Evolutionary conservation across 2,797 vertebrate genomes (phyloP), one percentile per base, ranked within the genome.

Genomic region (Silurus lanzhouensis): DNA sequence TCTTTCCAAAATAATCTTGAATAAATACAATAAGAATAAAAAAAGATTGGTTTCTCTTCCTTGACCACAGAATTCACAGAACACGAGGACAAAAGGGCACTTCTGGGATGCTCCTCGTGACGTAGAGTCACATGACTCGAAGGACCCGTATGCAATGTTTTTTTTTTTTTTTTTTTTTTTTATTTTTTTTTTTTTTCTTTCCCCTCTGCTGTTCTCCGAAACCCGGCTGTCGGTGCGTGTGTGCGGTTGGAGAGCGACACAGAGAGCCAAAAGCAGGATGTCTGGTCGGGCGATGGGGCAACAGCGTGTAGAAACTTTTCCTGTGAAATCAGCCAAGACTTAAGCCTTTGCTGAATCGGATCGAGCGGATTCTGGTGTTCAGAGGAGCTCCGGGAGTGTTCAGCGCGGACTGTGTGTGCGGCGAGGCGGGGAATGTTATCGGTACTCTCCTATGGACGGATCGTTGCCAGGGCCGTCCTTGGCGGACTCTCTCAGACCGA

Each of bases 401-500:
- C 2, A 38, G 67, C 10, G 67, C 19, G 25, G 66, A 22, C 27
- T 27, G 64, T 68, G 7, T 38, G 81, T 12, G 19, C 12, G n/a
- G 15, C 14, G 68, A 46, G 81, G 68, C 74, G 96, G 92, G 96
- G 92, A 93, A 99, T 99, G 98, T 97, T 99, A 95, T 99, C 98
- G 89, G 97, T 98, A 92, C 94, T 99, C 76, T 99, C 98, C 81
- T 97, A 96, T 90, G 96, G 98, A 91, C 95, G 98, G 94, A 95
- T 99, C 93, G 97, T 99, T 90, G 97, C 98, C 94, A 95, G 98
- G 94, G 98, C 98, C 81, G 97, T 99, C 90, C 96, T 99, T 87
- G 97, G 98, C 61, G 97, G 98, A 93, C 97, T 99, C 44, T 98
- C 98, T 88, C 98, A 99, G 92, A 97, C 97, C 0, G 98, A 99